Conservation (phyloP, 2,113 vertebrate species). For the Phocoena phocoena region DNA sequence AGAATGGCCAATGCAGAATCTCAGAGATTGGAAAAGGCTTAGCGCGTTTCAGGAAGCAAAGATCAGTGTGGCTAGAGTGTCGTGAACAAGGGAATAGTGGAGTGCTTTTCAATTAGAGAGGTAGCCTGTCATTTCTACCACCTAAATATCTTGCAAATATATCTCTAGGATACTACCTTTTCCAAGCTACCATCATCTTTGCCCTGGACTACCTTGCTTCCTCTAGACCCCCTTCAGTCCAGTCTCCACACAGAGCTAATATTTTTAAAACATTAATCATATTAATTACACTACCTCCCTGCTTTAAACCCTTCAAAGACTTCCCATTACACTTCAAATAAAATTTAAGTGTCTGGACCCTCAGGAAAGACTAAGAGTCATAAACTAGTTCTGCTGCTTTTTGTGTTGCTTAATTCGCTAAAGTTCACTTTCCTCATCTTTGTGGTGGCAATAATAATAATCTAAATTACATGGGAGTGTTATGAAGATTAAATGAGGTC, state of each 20-base stretch:
- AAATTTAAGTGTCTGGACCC: background rate
- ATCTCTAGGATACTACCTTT: background rate
- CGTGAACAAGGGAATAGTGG: background rate
- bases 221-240: background rate
- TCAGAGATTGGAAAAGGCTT: background rate
- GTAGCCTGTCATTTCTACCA: background rate
- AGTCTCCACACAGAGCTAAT: background rate
- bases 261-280: background rate
- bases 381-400: background rate
- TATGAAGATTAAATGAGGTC: conserved; percentile 17
- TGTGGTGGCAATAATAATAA: conserved; percentile 38
- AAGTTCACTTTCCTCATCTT: background rate
- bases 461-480: background rate
- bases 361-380: background rate
- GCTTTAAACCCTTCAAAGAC: conserved; percentile 8
- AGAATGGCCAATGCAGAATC: background rate
- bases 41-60: background rate
- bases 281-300: background rate
- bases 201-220: background rate
- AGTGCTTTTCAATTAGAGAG: background rate
- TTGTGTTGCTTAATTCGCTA: background rate
- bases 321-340: conserved; percentile 3
- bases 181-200: background rate
- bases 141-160: background rate
- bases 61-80: background rate